Conservation (phyloP, 53 echinoderm and acorn worm genomes). For the Apostichopus leukothele region DNA sequence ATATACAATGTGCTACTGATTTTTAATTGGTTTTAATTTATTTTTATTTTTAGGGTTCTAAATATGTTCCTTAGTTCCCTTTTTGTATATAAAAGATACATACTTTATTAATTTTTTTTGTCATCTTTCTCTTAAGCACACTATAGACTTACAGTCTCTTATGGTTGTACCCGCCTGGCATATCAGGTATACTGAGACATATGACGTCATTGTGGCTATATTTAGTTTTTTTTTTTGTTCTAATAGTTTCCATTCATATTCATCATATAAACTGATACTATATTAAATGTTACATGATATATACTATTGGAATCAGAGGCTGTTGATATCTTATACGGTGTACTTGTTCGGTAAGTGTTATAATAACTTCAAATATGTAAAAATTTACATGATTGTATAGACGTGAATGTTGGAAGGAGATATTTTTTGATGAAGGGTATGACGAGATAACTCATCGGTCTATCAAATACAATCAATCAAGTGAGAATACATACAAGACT, state of each 20-base stretch:
- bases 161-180: no score
- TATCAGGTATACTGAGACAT: not conserved
- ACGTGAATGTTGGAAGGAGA: not conserved
- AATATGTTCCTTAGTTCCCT: no score
- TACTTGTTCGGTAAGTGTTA: not conserved
- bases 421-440: not conserved
- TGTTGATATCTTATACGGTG: not conserved
- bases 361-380: not conserved
- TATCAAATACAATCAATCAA: not conserved
- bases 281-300: not conserved
- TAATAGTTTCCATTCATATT: not conserved
- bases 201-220: not conserved
- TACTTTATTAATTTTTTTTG: no score
- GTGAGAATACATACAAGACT: not conserved
- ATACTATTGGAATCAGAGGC: not conserved
- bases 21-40: no score
- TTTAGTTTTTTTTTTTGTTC: not conserved
- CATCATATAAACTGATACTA: not conserved
- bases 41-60: no score
- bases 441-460: not conserved
- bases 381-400: no score
- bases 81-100: no score
- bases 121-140: no score
- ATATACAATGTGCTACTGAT: no score
- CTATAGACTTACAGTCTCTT: no score